Evolutionary conservation across 2,888 invertebrate genomes (phyloP).

Genomic region (Apamea epomidion): DNA sequence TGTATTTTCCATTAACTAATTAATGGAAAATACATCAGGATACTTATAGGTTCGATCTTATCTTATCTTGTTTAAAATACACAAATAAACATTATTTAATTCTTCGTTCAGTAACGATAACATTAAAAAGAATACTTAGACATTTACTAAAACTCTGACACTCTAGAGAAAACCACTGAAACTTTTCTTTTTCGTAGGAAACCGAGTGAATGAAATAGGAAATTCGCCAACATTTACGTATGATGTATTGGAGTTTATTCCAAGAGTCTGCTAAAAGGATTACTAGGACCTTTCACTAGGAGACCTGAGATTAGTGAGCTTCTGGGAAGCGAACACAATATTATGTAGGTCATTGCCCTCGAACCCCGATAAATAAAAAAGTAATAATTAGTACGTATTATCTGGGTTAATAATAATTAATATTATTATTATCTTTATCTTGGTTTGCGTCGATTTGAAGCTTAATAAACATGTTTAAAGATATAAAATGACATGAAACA

Average conservation of each 20-base stretch:
- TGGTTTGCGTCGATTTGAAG: background rate
- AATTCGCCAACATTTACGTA: slow-evolving; percentile 18
- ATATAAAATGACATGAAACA: too few relatives aligned
- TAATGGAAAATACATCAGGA: too few relatives aligned
- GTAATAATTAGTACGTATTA: background rate
- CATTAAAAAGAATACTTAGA: background rate
- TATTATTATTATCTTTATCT: too few relatives aligned
- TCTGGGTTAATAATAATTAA: too few relatives aligned
- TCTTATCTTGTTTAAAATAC: too few relatives aligned
- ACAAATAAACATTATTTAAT: background rate
- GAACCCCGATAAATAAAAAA: slow-evolving; percentile 8
- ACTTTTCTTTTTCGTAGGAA: slow-evolving; percentile 1
- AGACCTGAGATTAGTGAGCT: slow-evolving; percentile 25
- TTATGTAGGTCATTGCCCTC: slow-evolving; percentile 23
- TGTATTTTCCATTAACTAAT: too few relatives aligned
- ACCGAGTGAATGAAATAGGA: slow-evolving; percentile 8
- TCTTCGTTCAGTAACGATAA: background rate
- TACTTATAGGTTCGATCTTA: too few relatives aligned
- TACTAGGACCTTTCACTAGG: slow-evolving; percentile 30
- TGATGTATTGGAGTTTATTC: slow-evolving; percentile 36
- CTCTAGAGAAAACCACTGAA: background rate
- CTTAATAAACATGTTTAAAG: background rate
- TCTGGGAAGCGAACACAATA: background rate
- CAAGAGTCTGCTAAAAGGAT: slow-evolving; percentile 45
- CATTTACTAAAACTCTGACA: background rate